Evolutionary conservation across 2,113 vertebrate genomes (phyloP).

Genomic region (Mesitornis unicolor): DNA sequence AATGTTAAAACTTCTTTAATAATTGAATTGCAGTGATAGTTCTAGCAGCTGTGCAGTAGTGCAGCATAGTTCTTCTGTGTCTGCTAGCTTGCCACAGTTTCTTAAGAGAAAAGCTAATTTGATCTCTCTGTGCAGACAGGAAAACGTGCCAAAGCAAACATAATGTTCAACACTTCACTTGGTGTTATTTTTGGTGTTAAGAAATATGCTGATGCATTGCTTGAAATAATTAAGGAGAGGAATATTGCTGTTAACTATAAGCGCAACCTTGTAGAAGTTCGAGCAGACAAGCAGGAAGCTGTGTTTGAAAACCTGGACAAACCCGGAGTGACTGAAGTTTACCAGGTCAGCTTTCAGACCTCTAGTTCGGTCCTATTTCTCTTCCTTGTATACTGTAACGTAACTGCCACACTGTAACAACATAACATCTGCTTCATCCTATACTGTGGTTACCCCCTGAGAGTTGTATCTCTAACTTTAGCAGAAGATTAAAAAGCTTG

Average conservation of each 20-base stretch:
- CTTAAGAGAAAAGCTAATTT: not conserved
- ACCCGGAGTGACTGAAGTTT: constrained; percentile 84
- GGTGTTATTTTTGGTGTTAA: constrained; percentile 84
- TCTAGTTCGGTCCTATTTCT: not conserved
- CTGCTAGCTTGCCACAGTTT: not conserved
- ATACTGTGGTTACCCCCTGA: not conserved
- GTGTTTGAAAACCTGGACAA: constrained; percentile 93
- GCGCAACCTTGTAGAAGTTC: constrained; percentile 88
- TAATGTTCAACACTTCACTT: constrained; percentile 83
- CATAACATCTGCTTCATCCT: fast-evolving
- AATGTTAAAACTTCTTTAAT: not conserved
- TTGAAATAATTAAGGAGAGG: constrained; percentile 83
- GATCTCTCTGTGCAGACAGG: constrained; percentile 79
- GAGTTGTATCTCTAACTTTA: not conserved
- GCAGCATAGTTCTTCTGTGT: not conserved
- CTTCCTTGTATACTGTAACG: not conserved
- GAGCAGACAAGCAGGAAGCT: constrained; percentile 88
- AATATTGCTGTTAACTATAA: constrained; percentile 85
- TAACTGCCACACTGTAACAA: not conserved
- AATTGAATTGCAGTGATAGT: not conserved
- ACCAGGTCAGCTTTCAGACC: constrained; percentile 73
- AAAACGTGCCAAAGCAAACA: constrained; percentile 83
- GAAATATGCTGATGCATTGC: constrained; percentile 90
- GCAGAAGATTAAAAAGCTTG: not conserved
- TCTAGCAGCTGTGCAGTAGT: not conserved